Percentiles rank a stretch among this genome's conserved stretches.
phyloP scores from a whole-genome alignment of 53 echinoderm and acorn worm species.

The Antedon mediterranea region DNA sequence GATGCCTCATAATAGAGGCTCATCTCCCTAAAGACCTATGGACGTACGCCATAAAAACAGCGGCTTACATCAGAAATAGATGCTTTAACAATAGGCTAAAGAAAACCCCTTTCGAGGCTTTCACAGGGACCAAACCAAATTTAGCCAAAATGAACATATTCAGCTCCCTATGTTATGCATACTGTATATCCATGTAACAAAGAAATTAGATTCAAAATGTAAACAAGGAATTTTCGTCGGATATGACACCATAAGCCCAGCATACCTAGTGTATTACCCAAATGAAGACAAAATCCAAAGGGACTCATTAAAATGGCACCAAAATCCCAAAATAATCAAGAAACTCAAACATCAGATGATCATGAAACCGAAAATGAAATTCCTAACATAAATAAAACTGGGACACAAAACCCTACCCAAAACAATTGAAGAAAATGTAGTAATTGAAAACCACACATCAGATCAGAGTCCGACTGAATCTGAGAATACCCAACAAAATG shows the following conservation, averaged over 20 bases:
- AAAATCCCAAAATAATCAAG: not conserved
- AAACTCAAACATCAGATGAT: not conserved
- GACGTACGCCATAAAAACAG: conserved; percentile 21
- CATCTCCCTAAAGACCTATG: conserved; percentile 21
- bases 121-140: conserved; percentile 19
- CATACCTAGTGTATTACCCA: conserved; percentile 19
- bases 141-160: conserved; percentile 17
- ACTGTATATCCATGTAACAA: conserved; percentile 4
- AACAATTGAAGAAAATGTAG: conserved; percentile 10
- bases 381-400: no score
- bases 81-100: conserved; percentile 17
- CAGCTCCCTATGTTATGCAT: conserved; percentile 21
- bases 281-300: conserved; percentile 3
- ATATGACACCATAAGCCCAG: conserved; percentile 22
- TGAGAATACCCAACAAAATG: not conserved
- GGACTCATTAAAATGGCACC: conserved; percentile 4
- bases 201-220: conserved; percentile 24
- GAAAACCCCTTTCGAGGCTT: conserved; percentile 10
- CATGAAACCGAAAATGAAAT: not conserved
- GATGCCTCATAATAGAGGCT: conserved; percentile 21
- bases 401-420: no score
- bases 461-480: not conserved
- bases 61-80: conserved; percentile 21
- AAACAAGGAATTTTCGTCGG: conserved; percentile 15
- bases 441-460: not conserved